Percentiles rank a stretch among this genome's conserved stretches.
Evolutionary conservation across 2,113 vertebrate genomes (phyloP).

Genomic region (Dasyurus viverrinus): DNA sequence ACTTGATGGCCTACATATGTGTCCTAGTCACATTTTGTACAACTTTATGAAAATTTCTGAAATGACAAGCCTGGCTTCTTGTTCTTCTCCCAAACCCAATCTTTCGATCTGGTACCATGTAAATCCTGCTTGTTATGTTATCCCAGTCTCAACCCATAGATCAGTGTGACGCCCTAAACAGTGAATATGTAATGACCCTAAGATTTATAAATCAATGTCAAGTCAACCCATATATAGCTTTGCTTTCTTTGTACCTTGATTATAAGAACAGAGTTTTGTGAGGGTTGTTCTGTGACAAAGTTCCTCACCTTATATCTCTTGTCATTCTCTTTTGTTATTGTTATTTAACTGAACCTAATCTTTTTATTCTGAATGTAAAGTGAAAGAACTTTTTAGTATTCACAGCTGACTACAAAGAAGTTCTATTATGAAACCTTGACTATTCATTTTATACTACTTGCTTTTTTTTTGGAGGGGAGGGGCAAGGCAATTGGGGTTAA

Average conservation of each 20-base stretch:
- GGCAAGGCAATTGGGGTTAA: too few species aligned
- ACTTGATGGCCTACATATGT: neutral
- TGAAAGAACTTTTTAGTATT: neutral
- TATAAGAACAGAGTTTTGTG: neutral
- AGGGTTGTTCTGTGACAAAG: neutral
- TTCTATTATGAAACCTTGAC: slow-evolving; percentile 35
- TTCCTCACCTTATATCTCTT: neutral
- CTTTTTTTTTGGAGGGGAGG: neutral
- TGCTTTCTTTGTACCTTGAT: neutral
- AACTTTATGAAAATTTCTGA: neutral
- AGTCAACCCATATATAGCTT: neutral
- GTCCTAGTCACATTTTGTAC: neutral
- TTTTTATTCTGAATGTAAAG: neutral
- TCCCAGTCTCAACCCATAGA: neutral
- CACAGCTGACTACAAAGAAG: neutral
- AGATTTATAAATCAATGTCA: neutral
- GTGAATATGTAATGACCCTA: neutral
- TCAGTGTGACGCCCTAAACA: neutral
- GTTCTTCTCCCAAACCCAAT: neutral
- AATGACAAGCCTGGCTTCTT: neutral
- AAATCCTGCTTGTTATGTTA: neutral
- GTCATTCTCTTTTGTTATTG: neutral
- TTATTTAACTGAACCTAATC: neutral
- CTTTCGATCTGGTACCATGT: neutral
- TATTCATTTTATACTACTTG: slow-evolving; percentile 4